A percentile compares a stretch with the other conserved stretches of the same genome.
Evolutionary conservation across 2,113 vertebrate species (phyloP).

Genomic region (Progne subis): DNA sequence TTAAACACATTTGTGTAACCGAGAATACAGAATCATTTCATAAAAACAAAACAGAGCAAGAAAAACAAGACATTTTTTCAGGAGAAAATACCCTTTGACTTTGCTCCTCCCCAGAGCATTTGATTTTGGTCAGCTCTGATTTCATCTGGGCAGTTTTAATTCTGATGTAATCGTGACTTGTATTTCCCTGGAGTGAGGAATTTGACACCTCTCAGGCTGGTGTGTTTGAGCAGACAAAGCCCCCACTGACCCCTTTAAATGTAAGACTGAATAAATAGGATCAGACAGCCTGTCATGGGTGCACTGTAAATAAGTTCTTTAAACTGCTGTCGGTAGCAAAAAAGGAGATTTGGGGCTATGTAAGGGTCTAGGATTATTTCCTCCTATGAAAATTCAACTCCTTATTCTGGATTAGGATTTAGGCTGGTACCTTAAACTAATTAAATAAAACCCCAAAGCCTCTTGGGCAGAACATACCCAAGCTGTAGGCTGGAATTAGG

Average conservation of each 20-base stretch:
- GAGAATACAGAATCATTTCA: neutral
- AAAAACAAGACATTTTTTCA: neutral
- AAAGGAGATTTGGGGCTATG: neutral
- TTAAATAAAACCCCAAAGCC: neutral
- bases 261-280: conserved; percentile 41
- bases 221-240: conserved; percentile 1
- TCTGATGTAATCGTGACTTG: neutral
- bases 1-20: neutral
- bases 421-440: conserved; percentile 9
- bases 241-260: conserved; percentile 40
- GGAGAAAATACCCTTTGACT: neutral
- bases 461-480: neutral
- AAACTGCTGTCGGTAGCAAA: conserved; percentile 36
- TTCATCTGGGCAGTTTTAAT: neutral
- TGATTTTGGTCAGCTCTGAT: conserved; percentile 1
- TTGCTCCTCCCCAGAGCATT: neutral
- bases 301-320: conserved; percentile 19
- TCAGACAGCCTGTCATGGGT: conserved; percentile 46
- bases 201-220: conserved; percentile 17
- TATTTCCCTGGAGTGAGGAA: conserved; percentile 23
- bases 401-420: conserved; percentile 20
- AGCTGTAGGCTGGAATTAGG: neutral
- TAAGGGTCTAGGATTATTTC: conserved; percentile 1
- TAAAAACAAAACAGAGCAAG: neutral
- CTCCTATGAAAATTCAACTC: neutral